A percentile compares a stretch with the other conserved stretches of the same genome.
Evolutionary conservation across 2,888 invertebrate genomes (phyloP).

Genomic region (Harpagoxenus sublaevis): DNA sequence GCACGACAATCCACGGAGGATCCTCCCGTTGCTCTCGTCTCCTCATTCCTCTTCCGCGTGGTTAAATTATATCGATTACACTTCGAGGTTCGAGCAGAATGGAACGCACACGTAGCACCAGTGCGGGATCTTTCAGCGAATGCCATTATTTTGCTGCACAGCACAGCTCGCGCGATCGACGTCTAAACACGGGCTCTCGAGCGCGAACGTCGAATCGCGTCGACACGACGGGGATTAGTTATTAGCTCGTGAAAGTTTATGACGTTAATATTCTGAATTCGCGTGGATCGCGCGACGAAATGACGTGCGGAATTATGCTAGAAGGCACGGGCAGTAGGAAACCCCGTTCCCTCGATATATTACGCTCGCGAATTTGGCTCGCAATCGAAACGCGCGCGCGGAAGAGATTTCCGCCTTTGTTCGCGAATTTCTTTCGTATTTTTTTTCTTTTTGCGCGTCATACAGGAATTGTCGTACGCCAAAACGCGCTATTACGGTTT

Average conservation of each 20-base stretch:
- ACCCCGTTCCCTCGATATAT: neutral
- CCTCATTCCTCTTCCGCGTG: neutral
- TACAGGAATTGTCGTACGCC: neutral
- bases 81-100: neutral
- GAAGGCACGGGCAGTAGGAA: too few species aligned
- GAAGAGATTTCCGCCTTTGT: neutral
- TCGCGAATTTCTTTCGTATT: neutral
- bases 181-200: conserved; percentile 10
- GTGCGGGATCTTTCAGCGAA: neutral
- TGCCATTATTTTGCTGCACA: conserved; percentile 20
- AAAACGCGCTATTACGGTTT: conserved; percentile 24
- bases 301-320: conserved; percentile 28
- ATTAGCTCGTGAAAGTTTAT: conserved; percentile 38
- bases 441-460: neutral
- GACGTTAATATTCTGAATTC: conserved; percentile 36
- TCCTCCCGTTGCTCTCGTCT: neutral
- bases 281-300: conserved; percentile 28
- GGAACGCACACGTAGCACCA: neutral
- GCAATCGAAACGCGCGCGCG: neutral
- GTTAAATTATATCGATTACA: conserved; percentile 30
- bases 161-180: conserved; percentile 15
- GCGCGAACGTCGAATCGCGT: neutral
- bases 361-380: neutral
- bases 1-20: neutral
- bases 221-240: conserved; percentile 36